Conservation (phyloP, 2,888 invertebrate species). For the Epicampocera succincta region DNA sequence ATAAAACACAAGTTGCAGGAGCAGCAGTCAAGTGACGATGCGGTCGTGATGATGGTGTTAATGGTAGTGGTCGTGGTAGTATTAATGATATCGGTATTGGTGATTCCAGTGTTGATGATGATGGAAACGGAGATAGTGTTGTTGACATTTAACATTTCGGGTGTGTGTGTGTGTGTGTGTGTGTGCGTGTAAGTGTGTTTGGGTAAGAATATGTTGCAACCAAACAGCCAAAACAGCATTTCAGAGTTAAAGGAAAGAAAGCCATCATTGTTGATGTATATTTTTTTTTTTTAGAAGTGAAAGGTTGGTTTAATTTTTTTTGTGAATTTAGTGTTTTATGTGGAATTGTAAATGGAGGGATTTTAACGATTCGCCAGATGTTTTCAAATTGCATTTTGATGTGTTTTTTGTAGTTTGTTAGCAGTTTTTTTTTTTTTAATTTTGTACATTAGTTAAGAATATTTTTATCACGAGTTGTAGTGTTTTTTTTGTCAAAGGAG, state of each 20-base stretch:
- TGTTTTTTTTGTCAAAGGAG: conserved; percentile 21
- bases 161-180: neutral
- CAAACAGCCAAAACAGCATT: neutral
- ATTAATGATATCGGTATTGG: conserved; percentile 57
- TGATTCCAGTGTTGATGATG: conserved; percentile 40
- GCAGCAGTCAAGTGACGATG: conserved; percentile 30
- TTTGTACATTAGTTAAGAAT: conserved; percentile 52
- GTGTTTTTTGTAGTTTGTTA: conserved; percentile 65
- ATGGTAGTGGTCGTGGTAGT: conserved; percentile 52
- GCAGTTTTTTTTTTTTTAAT: conserved; percentile 24
- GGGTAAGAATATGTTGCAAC: neutral
- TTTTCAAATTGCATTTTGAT: conserved; percentile 76
- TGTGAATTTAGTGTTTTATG: conserved; percentile 48
- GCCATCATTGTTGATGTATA: conserved; percentile 4
- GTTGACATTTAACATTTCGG: conserved; percentile 66
- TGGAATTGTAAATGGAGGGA: conserved; percentile 53
- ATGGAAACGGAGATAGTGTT: conserved; percentile 45
- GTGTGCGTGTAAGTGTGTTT: neutral
- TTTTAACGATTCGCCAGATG: conserved; percentile 70
- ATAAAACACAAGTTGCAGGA: conserved; percentile 49
- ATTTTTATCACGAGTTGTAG: conserved; percentile 62
- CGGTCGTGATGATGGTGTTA: conserved; percentile 53
- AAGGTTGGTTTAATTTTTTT: conserved; percentile 23
- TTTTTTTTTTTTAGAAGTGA: conserved; percentile 26
- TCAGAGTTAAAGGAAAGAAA: conserved; percentile 7